Evolutionary conservation across 2,888 invertebrate genomes (phyloP).

Genomic region (Glaucopsyche alexis): DNA sequence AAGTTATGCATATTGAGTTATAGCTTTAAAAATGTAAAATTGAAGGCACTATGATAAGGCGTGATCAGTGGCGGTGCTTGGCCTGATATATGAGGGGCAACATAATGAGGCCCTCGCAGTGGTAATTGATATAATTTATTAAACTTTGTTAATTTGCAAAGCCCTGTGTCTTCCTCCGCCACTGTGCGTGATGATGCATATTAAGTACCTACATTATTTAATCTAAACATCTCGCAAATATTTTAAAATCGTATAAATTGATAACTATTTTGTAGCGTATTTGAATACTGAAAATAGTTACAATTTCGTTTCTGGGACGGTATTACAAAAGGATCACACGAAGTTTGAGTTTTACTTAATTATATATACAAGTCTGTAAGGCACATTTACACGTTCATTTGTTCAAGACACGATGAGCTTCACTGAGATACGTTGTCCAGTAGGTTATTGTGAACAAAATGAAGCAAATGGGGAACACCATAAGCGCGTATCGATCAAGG

Average conservation of each 20-base stretch:
- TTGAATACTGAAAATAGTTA: conserved; percentile 31
- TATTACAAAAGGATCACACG: conserved; percentile 8
- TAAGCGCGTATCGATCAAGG: conserved; percentile 81
- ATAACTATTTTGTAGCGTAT: conserved; percentile 31
- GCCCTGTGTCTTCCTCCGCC: conserved; percentile 1
- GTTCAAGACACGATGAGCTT: conserved; percentile 64
- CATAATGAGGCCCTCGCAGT: neutral
- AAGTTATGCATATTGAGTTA: neutral
- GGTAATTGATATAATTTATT: neutral
- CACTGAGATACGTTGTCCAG: conserved; percentile 82
- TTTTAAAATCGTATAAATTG: conserved; percentile 28
- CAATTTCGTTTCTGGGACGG: conserved; percentile 24
- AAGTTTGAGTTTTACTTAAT: conserved; percentile 15
- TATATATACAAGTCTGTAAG: conserved; percentile 32
- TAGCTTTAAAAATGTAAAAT: neutral
- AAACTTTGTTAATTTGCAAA: neutral
- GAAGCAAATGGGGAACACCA: conserved; percentile 81
- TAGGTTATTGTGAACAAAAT: conserved; percentile 79
- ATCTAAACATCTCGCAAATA: neutral
- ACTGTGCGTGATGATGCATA: conserved; percentile 2
- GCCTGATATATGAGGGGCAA: neutral
- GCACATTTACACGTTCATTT: conserved; percentile 45
- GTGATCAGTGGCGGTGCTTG: conserved; percentile 12
- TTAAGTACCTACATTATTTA: neutral
- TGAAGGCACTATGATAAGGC: conserved; percentile 11